Conservation (phyloP, 1,140 invertebrate species). For the Adelges cooleyi region DNA sequence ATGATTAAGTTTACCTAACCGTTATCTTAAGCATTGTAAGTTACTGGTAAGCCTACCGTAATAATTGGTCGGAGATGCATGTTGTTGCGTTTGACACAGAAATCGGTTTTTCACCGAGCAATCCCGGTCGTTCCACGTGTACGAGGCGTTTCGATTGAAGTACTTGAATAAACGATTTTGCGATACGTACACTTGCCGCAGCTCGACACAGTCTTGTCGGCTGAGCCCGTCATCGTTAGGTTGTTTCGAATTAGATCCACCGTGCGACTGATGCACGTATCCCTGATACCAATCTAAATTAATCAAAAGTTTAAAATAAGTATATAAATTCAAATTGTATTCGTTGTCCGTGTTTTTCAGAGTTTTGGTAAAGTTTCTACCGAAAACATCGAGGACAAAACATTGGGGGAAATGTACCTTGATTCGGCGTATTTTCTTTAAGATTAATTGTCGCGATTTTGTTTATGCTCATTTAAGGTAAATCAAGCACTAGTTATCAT, state of each 20-base stretch:
- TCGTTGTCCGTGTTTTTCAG: too few species aligned
- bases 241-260: conserved; percentile 52
- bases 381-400: too few species aligned
- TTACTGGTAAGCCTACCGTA: conserved; percentile 3
- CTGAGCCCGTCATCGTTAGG: conserved; percentile 69
- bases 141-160: conserved; percentile 37
- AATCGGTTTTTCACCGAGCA: conserved; percentile 57
- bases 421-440: too few species aligned
- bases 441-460: too few species aligned
- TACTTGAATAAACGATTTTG: conserved; percentile 35
- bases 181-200: conserved; percentile 46
- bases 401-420: too few species aligned
- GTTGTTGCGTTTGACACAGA: conserved; percentile 51
- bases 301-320: neutral
- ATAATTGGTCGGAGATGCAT: conserved; percentile 33
- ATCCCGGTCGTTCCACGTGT: conserved; percentile 64
- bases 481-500: too few species aligned
- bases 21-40: too few species aligned
- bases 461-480: too few species aligned
- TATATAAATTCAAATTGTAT: neutral
- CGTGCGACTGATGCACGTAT: conserved; percentile 42
- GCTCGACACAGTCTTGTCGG: conserved; percentile 65
- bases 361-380: too few species aligned
- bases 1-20: too few species aligned
- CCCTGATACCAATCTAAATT: conserved; percentile 66